These are phyloP conservation scores for Rhinogobio ventralis DNA, from an alignment of 2,797 vertebrate genomes.

Conservation along the genomic window DNA sequence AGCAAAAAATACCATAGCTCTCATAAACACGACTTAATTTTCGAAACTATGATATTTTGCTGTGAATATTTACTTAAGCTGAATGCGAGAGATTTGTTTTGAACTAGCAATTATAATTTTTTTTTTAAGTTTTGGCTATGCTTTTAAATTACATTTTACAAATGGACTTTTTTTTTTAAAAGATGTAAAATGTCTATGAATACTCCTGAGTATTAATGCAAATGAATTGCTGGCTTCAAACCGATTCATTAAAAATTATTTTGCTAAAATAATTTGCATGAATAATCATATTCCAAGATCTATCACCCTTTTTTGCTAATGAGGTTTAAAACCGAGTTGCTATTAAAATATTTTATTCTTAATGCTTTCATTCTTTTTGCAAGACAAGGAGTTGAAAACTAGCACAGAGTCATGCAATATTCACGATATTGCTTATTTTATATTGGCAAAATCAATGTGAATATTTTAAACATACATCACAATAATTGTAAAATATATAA, in stretches of 20 bases:
- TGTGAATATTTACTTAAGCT: neutral
- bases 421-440: neutral
- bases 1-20: neutral
- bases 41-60: neutral
- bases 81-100: neutral
- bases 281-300: conserved; percentile 10
- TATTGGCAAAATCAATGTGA: neutral
- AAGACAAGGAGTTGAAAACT: conserved; percentile 4
- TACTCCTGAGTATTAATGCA: neutral
- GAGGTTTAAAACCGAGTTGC: neutral
- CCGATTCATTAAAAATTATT: neutral
- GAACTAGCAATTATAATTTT: neutral
- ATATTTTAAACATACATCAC: neutral
- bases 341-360: neutral
- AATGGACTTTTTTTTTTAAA: neutral
- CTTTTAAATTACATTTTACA: neutral
- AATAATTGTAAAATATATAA: neutral
- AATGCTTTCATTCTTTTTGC: neutral
- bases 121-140: neutral
- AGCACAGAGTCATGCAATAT: neutral
- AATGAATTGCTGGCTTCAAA: neutral
- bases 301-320: neutral
- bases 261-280: conserved; percentile 8
- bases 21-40: neutral
- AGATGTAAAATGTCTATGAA: neutral